Percentiles rank a stretch among this genome's conserved stretches.
Evolutionary conservation across 2,797 vertebrate genomes (phyloP).

Genomic region (Helostoma temminkii): DNA sequence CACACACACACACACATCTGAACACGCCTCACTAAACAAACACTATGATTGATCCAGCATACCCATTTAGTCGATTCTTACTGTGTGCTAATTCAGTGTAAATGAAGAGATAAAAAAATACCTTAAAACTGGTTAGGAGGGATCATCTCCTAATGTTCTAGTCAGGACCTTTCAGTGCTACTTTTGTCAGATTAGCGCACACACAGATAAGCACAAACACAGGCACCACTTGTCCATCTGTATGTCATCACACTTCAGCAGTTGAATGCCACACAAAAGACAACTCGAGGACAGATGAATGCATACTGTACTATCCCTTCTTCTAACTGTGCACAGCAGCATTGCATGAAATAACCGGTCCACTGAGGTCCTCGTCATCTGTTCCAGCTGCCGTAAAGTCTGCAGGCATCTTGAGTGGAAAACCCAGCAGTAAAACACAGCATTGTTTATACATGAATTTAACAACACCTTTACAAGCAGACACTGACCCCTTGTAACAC

Average conservation of each 20-base stretch:
- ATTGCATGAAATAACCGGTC: conserved; percentile 64
- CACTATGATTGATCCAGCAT: conserved; percentile 56
- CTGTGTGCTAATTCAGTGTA: conserved; percentile 39
- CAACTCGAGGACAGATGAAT: conserved; percentile 43
- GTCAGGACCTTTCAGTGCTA: conserved; percentile 45
- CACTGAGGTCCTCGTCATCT: conserved; percentile 47
- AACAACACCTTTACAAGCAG: conserved; percentile 16
- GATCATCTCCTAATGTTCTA: conserved; percentile 37
- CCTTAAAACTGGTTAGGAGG: conserved; percentile 76
- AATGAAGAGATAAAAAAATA: conserved; percentile 44
- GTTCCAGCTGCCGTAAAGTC: conserved; percentile 55
- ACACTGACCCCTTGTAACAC: conserved; percentile 16
- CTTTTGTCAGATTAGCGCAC: conserved; percentile 29
- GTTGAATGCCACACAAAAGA: conserved; percentile 48
- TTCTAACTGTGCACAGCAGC: conserved; percentile 7
- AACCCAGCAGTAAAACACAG: conserved; percentile 28
- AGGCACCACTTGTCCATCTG: conserved; percentile 22
- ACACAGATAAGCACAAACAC: conserved; percentile 31
- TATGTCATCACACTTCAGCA: conserved; percentile 51
- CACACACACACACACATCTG: not conserved
- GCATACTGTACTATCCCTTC: conserved; percentile 15
- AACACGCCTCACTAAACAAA: conserved; percentile 72
- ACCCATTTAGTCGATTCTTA: conserved; percentile 33
- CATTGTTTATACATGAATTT: conserved; percentile 18
- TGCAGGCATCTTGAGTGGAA: conserved; percentile 50